Conservation (phyloP, 2,797 vertebrate genomes). For the Sebastes cheni region DNA sequence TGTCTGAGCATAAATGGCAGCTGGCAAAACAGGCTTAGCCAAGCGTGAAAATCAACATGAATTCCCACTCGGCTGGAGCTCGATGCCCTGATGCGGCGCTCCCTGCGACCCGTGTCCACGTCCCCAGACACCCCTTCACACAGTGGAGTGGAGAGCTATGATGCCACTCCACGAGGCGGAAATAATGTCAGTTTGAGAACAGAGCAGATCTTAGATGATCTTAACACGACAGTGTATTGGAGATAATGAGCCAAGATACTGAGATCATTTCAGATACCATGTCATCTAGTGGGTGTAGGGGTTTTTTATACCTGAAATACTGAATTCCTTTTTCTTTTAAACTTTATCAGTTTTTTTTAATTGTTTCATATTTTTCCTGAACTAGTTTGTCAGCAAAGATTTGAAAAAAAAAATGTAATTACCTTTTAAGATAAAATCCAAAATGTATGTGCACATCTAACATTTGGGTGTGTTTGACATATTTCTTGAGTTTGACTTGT, state of each 20-base stretch:
- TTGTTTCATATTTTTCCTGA: background rate
- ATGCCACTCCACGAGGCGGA: constrained; percentile 35
- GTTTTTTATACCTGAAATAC: background rate
- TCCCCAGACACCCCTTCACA: constrained; percentile 70
- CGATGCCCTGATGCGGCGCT: constrained; percentile 56
- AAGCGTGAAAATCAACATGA: constrained; percentile 77
- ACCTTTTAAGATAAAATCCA: background rate
- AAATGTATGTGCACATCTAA: background rate
- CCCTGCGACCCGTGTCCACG: constrained; percentile 58
- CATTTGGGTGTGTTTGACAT: background rate
- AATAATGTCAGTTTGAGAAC: constrained; percentile 42
- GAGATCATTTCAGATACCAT: background rate
- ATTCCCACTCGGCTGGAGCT: constrained; percentile 71
- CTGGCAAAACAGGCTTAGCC: constrained; percentile 77
- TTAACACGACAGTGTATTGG: background rate
- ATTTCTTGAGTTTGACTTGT: background rate
- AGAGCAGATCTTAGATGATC: constrained; percentile 38
- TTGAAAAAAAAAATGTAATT: background rate
- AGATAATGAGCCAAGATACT: background rate
- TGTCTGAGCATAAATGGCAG: constrained; percentile 76
- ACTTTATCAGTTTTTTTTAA: background rate
- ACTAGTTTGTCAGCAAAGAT: background rate
- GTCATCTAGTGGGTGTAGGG: background rate
- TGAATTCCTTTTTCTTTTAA: background rate
- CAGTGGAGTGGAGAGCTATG: constrained; percentile 34